phyloP scores from a whole-genome alignment of 2,888 invertebrate species.

The Lamproptera curius region DNA sequence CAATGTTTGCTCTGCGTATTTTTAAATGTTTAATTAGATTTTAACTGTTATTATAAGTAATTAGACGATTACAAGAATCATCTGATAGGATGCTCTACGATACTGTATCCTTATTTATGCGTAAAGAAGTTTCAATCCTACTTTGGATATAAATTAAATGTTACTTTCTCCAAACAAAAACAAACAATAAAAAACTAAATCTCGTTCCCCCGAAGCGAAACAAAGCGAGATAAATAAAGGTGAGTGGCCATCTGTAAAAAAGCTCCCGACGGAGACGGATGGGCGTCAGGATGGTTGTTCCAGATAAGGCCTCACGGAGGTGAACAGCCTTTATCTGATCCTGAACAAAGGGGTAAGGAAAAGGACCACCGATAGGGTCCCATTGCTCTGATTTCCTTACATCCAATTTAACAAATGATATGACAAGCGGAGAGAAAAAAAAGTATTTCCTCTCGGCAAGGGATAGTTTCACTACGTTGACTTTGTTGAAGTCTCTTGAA shows the following conservation, averaged over 20 bases:
- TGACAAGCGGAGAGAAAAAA: neutral
- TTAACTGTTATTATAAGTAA: too few relatives aligned
- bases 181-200: too few relatives aligned
- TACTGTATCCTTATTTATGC: too few relatives aligned
- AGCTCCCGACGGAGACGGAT: constrained; percentile 35
- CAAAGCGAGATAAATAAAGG: constrained; percentile 8
- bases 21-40: too few relatives aligned
- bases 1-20: too few relatives aligned
- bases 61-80: too few relatives aligned
- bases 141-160: too few relatives aligned
- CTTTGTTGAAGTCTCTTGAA: neutral
- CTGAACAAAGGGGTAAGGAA: constrained; percentile 2
- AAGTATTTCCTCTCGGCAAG: too few relatives aligned
- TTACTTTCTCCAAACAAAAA: too few relatives aligned
- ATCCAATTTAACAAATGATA: neutral
- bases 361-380: neutral
- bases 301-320: constrained; percentile 20
- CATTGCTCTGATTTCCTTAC: neutral
- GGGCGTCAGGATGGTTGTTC: constrained; percentile 27
- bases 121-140: too few relatives aligned
- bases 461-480: too few relatives aligned
- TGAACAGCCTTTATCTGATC: constrained; percentile 15
- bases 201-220: constrained; percentile 1
- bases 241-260: constrained; percentile 14
- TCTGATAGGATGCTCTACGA: too few relatives aligned